Evolutionary conservation across 2,797 vertebrate genomes (phyloP).

Genomic region (Emys orbicularis): DNA sequence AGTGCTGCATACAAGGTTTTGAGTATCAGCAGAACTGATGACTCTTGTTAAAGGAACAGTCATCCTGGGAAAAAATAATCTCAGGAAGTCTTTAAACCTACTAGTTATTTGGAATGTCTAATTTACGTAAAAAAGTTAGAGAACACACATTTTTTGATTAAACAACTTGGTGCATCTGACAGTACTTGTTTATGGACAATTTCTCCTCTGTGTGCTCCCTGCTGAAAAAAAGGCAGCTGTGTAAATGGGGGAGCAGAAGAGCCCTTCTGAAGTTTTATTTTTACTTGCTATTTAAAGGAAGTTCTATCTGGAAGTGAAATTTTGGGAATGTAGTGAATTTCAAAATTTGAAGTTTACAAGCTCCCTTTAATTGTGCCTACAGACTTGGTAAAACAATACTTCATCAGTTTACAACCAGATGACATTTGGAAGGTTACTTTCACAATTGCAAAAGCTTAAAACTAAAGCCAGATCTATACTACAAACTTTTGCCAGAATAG

Average conservation of each 20-base stretch:
- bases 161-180: not conserved
- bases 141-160: not conserved
- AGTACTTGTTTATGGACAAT: not conserved
- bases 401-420: not conserved
- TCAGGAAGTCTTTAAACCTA: not conserved
- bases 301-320: not conserved
- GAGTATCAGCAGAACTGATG: not conserved
- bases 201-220: not conserved
- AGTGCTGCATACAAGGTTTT: not conserved
- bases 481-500: not conserved
- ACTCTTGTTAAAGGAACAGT: not conserved
- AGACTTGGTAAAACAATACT: accelerated
- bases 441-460: not conserved
- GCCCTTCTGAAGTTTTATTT: not conserved
- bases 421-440: not conserved
- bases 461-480: not conserved
- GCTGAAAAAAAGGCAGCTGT: not conserved
- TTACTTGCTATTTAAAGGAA: not conserved
- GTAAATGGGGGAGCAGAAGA: not conserved
- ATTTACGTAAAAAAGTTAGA: not conserved
- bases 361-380: not conserved
- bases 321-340: not conserved
- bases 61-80: not conserved
- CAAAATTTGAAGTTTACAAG: not conserved
- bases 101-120: not conserved